Evolutionary conservation across 2,888 invertebrate genomes (phyloP).

Genomic region (Eupithecia tripunctaria): DNA sequence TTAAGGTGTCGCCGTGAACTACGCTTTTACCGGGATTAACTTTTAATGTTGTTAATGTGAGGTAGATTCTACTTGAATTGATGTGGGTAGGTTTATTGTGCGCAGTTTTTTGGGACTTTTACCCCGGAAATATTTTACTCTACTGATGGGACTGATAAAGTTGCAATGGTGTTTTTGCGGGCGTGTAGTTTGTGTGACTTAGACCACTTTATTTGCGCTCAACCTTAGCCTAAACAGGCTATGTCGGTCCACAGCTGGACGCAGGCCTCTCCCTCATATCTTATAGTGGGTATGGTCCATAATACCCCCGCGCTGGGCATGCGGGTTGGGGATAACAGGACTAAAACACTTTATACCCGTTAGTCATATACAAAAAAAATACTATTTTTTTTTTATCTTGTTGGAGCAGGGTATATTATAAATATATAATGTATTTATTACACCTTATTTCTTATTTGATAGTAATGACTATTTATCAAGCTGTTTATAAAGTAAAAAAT

Average conservation of each 20-base stretch:
- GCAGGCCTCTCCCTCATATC: no score
- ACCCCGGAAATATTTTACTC: background rate
- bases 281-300: no score
- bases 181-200: background rate
- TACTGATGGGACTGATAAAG: background rate
- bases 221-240: no score
- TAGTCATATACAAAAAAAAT: no score
- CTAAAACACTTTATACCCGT: no score
- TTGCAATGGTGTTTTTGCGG: background rate
- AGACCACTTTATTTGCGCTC: background rate
- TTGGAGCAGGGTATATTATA: background rate
- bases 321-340: no score
- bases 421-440: no score
- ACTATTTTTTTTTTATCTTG: background rate
- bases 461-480: no score
- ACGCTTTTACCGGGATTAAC: slow-evolving; percentile 34
- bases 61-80: slow-evolving; percentile 14
- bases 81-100: slow-evolving; percentile 20
- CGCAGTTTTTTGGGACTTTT: slow-evolving; percentile 5
- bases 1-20: slow-evolving; percentile 39
- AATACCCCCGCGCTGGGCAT: no score
- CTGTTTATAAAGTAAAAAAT: no score
- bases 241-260: no score
- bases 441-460: no score
- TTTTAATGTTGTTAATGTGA: slow-evolving; percentile 32